Base-by-base conservation (phyloP, 2,797 vertebrate species). In the Hydrocynus forskahlii region DNA sequence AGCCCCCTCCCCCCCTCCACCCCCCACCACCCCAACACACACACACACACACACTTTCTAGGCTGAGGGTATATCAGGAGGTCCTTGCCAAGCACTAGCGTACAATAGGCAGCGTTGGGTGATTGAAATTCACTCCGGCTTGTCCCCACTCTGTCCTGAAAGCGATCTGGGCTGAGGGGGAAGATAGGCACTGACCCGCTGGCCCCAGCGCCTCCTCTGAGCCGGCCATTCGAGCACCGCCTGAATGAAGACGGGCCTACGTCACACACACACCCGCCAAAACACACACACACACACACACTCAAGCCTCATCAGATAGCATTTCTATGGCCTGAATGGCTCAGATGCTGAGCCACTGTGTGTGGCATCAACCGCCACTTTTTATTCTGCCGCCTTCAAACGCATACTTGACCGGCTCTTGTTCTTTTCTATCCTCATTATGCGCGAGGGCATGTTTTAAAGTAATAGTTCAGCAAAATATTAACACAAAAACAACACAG, bases 151-250 rank as follows among this genome's bases (percentile, higher is more conserved):
- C 92, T 91, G 88, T 87, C 88, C 90, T 86, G 93, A 92, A 94
- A 95, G 88, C 82, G 92, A 93, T 94, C 92, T 75, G 83, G 83
- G 83, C 84, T 83, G 84, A 85, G 80, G 79, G 81, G 81, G 83
- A 85, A 92, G 92, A 93, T 92, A 90, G 90, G 88, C 89, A 72
- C 88, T 92, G 91, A 93, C 91, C 93, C 70, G 63, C 19, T 88
- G 92, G 83, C 91, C 92, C 90, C 68, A 8, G 74, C 73, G 62
- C 82, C 91, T 93, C 92, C 91, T 89, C 91, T 86, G 80, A 21
- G 62, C 78, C 79, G 85, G 89, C 88, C 90, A 90, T 92, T 91
- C 91, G 86, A 91, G 88, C 87, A 81, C 81, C 69, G 85, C 40
- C 71, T 92, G 90, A 93, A 93, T 86, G 86, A 89, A 85, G 88